Conservation (phyloP, 2,797 vertebrate species). For the Micrastur ruficollis region DNA sequence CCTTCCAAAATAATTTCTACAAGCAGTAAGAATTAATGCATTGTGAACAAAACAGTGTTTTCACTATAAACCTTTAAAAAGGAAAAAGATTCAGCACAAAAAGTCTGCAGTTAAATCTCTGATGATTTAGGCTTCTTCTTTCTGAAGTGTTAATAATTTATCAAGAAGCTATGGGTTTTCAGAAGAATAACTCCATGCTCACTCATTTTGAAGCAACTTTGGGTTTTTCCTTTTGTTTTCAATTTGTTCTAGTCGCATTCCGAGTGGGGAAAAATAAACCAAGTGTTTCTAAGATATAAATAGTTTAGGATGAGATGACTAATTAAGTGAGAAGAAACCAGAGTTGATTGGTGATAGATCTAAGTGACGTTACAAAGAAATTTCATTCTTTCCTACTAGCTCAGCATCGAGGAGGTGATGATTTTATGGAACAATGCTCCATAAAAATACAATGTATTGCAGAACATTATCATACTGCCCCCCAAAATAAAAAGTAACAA, state of each 20-base stretch:
- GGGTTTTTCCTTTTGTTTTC: constrained; percentile 29
- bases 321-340: constrained; percentile 45
- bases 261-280: constrained; percentile 9
- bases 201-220: not conserved
- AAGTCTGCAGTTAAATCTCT: constrained; percentile 28
- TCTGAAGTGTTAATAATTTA: constrained; percentile 49
- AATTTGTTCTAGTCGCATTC: constrained; percentile 18
- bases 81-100: constrained; percentile 44
- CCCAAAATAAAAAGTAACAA: not conserved
- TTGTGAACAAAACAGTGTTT: constrained; percentile 67
- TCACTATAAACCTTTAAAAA: constrained; percentile 49
- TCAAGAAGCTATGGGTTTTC: constrained; percentile 38
- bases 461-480: not conserved
- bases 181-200: not conserved
- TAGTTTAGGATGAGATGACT: constrained; percentile 43
- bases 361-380: constrained; percentile 44
- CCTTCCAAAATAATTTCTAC: constrained; percentile 71
- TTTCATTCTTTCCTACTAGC: constrained; percentile 40
- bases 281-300: constrained; percentile 35
- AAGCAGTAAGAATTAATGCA: constrained; percentile 58
- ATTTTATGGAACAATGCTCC: constrained; percentile 54
- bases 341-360: constrained; percentile 36
- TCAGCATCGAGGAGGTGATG: not conserved
- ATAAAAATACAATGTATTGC: constrained; percentile 41
- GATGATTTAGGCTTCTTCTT: constrained; percentile 29